A percentile compares a stretch with the other conserved stretches of the same genome.
Evolutionary conservation across 2,888 invertebrate species (phyloP).

Genomic region (Meganola albula): DNA sequence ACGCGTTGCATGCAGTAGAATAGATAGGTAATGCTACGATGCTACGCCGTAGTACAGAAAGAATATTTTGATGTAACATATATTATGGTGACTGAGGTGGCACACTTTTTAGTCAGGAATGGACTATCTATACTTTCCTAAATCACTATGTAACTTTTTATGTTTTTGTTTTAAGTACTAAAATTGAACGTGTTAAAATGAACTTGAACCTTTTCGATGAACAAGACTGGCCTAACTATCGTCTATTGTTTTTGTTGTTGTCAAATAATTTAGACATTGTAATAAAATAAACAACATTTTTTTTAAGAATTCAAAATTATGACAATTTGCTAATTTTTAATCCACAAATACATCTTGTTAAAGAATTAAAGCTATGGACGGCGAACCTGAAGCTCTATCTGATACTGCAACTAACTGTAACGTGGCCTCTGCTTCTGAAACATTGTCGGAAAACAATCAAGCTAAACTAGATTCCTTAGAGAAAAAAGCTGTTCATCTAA

Average conservation of each 20-base stretch:
- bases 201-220: too few species aligned
- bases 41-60: too few species aligned
- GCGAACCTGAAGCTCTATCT: slow-evolving; percentile 59
- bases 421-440: slow-evolving; percentile 52
- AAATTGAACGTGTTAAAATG: too few species aligned
- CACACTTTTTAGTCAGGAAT: too few species aligned
- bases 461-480: slow-evolving; percentile 64
- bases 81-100: too few species aligned
- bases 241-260: slow-evolving; percentile 27
- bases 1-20: too few species aligned
- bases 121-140: too few species aligned
- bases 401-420: slow-evolving; percentile 62
- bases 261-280: slow-evolving; percentile 25
- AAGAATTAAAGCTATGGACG: slow-evolving; percentile 50
- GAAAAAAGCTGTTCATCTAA: slow-evolving; percentile 68
- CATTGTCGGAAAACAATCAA: slow-evolving; percentile 56
- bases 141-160: too few species aligned
- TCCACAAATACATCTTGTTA: too few species aligned
- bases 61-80: too few species aligned
- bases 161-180: too few species aligned
- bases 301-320: slow-evolving; percentile 47
- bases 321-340: slow-evolving; percentile 28
- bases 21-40: too few species aligned
- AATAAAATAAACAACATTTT: slow-evolving; percentile 20
- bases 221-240: slow-evolving; percentile 18